These are phyloP conservation scores for Chloropsis hardwickii DNA, from an alignment of 2,113 vertebrate genomes.

Conservation along the genomic window DNA sequence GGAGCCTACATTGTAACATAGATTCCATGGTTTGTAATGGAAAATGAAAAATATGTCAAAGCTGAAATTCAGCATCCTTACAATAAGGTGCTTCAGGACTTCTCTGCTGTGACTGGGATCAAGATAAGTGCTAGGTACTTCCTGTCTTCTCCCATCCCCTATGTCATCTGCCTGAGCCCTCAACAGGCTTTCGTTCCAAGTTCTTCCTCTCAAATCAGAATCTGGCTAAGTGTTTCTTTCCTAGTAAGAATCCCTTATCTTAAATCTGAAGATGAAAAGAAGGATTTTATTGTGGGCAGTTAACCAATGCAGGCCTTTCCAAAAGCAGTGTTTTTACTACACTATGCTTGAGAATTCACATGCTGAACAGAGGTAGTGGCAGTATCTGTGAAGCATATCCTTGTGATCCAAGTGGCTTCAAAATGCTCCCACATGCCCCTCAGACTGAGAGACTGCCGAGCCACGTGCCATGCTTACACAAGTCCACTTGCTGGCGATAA, in stretches of 20 bases:
- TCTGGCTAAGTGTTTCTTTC: not conserved
- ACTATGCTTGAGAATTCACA: accelerated
- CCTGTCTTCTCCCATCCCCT: accelerated
- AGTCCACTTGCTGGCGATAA: accelerated
- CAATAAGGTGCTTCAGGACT: not conserved
- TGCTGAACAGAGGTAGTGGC: not conserved
- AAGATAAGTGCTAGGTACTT: not conserved
- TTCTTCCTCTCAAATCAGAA: not conserved
- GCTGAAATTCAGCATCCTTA: not conserved
- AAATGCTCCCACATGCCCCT: accelerated
- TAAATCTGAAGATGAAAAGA: not conserved
- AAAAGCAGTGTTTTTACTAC: accelerated
- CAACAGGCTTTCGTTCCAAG: not conserved
- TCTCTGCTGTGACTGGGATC: not conserved
- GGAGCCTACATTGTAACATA: accelerated
- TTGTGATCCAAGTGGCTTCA: not conserved
- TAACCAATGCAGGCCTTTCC: not conserved
- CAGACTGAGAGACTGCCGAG: not conserved
- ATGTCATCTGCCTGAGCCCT: not conserved
- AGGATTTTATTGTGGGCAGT: not conserved
- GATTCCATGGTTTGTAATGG: not conserved
- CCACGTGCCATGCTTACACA: accelerated
- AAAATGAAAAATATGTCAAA: not conserved
- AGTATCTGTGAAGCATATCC: not conserved
- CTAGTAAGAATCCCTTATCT: not conserved